A percentile compares a stretch with the other conserved stretches of the same genome.
phyloP scores from a whole-genome alignment of 1,140 invertebrate genomes.

The Heterodera schachtii region DNA sequence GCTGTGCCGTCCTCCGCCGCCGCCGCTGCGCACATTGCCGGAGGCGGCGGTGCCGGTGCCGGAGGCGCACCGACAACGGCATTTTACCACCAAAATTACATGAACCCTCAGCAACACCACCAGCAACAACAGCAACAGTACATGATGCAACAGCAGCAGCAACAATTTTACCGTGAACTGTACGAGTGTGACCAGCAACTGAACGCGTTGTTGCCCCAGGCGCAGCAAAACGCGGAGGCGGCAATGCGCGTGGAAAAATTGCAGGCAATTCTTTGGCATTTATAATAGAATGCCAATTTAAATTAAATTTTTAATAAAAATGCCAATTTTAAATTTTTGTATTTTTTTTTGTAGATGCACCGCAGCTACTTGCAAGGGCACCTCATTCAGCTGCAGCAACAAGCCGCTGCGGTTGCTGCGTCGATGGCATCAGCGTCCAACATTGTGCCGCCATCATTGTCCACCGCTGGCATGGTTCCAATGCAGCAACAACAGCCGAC shows the following conservation, averaged over 20 bases:
- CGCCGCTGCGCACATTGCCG: neutral
- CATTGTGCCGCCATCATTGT: neutral
- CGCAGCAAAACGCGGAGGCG: slow-evolving; percentile 24
- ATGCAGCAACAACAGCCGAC: too few species aligned
- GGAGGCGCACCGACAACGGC: neutral
- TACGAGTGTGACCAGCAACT: slow-evolving; percentile 28
- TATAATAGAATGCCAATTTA: too few species aligned
- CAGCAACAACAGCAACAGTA: neutral
- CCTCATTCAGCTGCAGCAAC: slow-evolving; percentile 24
- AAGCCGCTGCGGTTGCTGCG: slow-evolving; percentile 18
- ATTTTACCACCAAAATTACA: slow-evolving; percentile 8
- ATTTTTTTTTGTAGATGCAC: slow-evolving; percentile 5
- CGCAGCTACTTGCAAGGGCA: slow-evolving; percentile 20
- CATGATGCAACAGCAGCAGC: slow-evolving; percentile 25
- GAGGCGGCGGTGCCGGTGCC: neutral
- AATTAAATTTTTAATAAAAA: too few species aligned
- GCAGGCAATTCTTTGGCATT: neutral
- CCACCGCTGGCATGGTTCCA: neutral
- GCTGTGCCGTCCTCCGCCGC: neutral
- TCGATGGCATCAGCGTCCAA: neutral
- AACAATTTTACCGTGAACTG: slow-evolving; percentile 24
- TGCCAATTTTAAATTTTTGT: neutral
- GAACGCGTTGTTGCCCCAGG: slow-evolving; percentile 9
- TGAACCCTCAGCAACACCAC: neutral
- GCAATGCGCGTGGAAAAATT: slow-evolving; percentile 14